Percentiles rank a stretch among this genome's conserved stretches.
Conservation (phyloP, 2,888 invertebrate species). For the Leptinotarsa peninsularis region DNA sequence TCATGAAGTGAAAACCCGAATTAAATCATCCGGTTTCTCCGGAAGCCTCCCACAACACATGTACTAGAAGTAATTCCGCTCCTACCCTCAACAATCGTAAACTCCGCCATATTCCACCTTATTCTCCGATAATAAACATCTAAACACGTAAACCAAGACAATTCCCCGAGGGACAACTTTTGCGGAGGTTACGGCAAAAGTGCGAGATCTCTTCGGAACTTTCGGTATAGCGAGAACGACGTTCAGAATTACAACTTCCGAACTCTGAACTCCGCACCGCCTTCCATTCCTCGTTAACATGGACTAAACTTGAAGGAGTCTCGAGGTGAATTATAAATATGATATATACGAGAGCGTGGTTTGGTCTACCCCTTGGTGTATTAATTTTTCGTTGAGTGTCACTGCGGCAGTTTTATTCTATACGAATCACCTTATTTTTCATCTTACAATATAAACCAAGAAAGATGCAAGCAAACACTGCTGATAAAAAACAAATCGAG, state of each 20-base stretch:
- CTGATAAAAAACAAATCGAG: too few relatives aligned
- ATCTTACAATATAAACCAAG: too few relatives aligned
- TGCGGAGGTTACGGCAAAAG: conserved; percentile 45
- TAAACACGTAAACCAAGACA: conserved; percentile 54
- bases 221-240: conserved; percentile 40
- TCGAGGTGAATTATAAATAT: conserved; percentile 38
- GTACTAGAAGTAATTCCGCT: conserved; percentile 32
- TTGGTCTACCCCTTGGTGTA: conserved; percentile 6
- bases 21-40: neutral
- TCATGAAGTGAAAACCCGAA: neutral
- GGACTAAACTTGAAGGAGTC: conserved; percentile 31
- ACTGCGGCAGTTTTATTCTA: neutral
- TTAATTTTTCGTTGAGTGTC: conserved; percentile 1
- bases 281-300: conserved; percentile 36
- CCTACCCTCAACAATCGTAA: conserved; percentile 29
- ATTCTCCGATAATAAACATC: conserved; percentile 49
- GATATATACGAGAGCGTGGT: conserved; percentile 3
- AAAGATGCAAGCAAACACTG: too few relatives aligned
- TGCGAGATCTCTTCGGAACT: conserved; percentile 40
- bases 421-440: too few relatives aligned
- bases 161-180: conserved; percentile 48
- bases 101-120: conserved; percentile 38
- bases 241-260: conserved; percentile 51
- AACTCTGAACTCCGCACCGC: conserved; percentile 35
- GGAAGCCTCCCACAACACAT: conserved; percentile 33